Evolutionary conservation across 2,113 vertebrate genomes (phyloP), one percentile per base, ranked within the genome.

Genomic region (Pardalotus punctatus): DNA sequence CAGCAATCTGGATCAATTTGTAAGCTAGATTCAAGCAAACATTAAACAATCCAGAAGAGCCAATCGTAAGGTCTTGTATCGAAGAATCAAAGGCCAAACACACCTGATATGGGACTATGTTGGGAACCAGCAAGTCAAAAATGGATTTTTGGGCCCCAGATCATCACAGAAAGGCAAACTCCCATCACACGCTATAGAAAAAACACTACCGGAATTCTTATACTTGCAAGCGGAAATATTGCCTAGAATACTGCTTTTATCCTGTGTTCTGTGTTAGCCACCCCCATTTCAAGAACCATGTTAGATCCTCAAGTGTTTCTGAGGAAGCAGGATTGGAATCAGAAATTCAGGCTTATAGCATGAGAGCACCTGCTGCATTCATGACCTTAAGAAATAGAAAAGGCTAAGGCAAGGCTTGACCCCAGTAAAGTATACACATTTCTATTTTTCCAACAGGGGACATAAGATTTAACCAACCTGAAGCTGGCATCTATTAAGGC

Each of bases 21-120:
- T 88, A 93, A 95, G 3, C 82, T 57, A 73, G 35, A 69, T 28
- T 77, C 71, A 92, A 83, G 58, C 42, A 97, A 95, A 93, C 54
- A 90, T 77, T 92, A 88, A 95, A 88, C 71, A 70, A 76, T 29
- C 28, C 42, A 45, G 90, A 94, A 57, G 28, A 80, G 45, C 12
- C 58, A 80, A 61, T 72, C 3, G 0, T 65, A 57, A 86, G 5
- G 45, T 42, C 66, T 69, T 64, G 18, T 36, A 24, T 0, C 53
- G 35, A 86, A 88, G 79, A 95, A 73, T 10, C 38, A 80, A 95
- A 90, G 54, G 74, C 23, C 76, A 70, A 85, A 83, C 29, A 83
- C 29, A 90, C 29, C 47, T 58, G 38, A 74, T 51, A 33, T 29
- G 18, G 10, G 35, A 35, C 23, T 64, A 11, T 5, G 9, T 0